These are phyloP conservation scores for Sebastes cheni DNA, from an alignment of 2,797 vertebrate species.

Conservation along the genomic window DNA sequence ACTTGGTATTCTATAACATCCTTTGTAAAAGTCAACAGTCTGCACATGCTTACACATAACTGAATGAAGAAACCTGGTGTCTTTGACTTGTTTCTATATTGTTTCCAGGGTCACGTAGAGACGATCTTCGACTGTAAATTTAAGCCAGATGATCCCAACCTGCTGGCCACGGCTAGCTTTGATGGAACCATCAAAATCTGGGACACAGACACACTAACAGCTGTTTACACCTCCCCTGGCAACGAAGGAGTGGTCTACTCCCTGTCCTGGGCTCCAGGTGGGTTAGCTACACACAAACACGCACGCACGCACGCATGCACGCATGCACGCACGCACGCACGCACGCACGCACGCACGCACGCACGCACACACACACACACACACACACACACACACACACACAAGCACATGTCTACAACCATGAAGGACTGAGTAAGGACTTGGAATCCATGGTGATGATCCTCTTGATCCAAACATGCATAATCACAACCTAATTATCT, in stretches of 20 bases:
- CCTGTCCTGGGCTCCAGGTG: slow-evolving; percentile 98
- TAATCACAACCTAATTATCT: neutral
- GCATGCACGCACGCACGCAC: no score
- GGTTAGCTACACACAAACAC: neutral
- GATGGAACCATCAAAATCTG: slow-evolving; percentile 99
- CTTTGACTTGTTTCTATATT: neutral
- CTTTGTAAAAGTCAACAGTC: neutral
- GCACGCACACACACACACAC: no score
- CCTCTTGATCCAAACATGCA: neutral
- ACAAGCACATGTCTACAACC: neutral
- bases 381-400: no score
- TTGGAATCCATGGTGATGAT: neutral
- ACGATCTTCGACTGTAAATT: slow-evolving; percentile 99
- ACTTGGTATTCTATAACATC: slow-evolving; percentile 83
- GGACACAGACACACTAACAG: slow-evolving; percentile 96
- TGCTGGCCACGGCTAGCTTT: slow-evolving; percentile 97
- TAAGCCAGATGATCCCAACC: slow-evolving; percentile 94
- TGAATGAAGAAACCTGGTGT: neutral
- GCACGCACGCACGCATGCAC: no score
- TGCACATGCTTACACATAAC: neutral
- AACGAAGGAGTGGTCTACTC: slow-evolving; percentile 99
- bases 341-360: no score
- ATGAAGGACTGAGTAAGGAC: neutral
- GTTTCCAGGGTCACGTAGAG: slow-evolving; percentile 93
- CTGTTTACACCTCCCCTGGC: slow-evolving; percentile 94